Evolutionary conservation across 2,113 vertebrate species (phyloP), one percentile per base, ranked within the genome.

Genomic region (Myrmophylax atrothorax): DNA sequence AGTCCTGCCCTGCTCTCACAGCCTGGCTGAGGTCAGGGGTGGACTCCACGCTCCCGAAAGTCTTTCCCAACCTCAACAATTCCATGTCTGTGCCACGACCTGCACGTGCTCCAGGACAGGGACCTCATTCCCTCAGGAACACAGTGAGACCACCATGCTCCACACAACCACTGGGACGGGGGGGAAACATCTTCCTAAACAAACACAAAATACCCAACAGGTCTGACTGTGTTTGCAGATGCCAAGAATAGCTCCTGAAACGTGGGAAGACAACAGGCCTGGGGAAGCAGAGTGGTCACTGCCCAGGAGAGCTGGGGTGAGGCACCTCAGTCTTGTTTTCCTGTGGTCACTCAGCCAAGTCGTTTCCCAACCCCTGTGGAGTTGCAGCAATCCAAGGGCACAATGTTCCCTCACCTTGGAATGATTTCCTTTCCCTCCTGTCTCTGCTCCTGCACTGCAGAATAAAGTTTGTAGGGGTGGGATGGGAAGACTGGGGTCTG

Each of bases 261-360:
- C 0, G 13, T 6, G 58, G 63, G 22, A 72, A 83, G 74, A 83
- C 67, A 85, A 20, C 0, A 0, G 69, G 66, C 19, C 0, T 1
- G 23, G 38, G 46, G 24, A 3, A 7, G 63, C 55, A 55, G 53
- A 47, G 70, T 2, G 69, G 17, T 37, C 50, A 81, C 35, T 16
- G 68, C 40, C n/a, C 10, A 1, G 74, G 78, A 66, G 49, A 87
- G 82, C 49, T 35, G 79, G 46, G 13, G 0, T 12, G 42, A 70
- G 86, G 67, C 91, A 93, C 31, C 15, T 38, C 68, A 25, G 26
- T 5, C 44, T 33, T 16, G 50, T 47, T 84, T 64, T 69, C 20
- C 69, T 64, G 46, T 13, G 28, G 68, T 56, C 17, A 4, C 79
- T 58, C 2, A 1, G 74, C 55, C 62, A 35, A 38, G 53, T 3